These are phyloP conservation scores for Bolinopsis microptera DNA, from an alignment of 37 sponge, comb jelly and placozoan species.

Conservation along the genomic window DNA sequence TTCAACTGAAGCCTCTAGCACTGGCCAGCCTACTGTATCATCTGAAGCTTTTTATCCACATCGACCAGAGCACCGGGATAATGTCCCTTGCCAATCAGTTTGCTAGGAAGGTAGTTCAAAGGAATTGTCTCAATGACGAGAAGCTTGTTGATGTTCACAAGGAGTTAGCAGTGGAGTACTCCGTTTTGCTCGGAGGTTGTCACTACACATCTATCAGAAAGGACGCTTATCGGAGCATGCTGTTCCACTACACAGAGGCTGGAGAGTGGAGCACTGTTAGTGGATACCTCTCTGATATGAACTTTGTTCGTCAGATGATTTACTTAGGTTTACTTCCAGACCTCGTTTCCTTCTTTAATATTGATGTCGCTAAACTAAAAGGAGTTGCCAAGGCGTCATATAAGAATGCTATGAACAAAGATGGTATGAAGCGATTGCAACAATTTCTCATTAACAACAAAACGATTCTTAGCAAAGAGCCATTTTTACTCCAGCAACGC, in stretches of 20 bases:
- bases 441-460: slow-evolving; percentile 66
- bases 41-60: neutral
- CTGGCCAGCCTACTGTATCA: neutral
- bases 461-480: slow-evolving; percentile 24
- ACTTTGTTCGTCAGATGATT: slow-evolving; percentile 60
- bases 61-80: neutral
- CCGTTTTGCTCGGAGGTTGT: neutral
- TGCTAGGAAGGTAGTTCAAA: slow-evolving; percentile 7
- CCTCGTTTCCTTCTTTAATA: slow-evolving; percentile 4
- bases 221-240: slow-evolving; percentile 19
- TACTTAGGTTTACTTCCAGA: slow-evolving; percentile 36
- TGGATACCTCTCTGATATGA: neutral
- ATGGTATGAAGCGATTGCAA: neutral
- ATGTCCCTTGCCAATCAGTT: slow-evolving; percentile 28
- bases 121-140: neutral
- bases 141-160: slow-evolving; percentile 8
- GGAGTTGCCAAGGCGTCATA: slow-evolving; percentile 12
- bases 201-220: neutral
- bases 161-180: slow-evolving; percentile 1
- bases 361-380: neutral
- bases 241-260: slow-evolving; percentile 37
- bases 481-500: slow-evolving; percentile 25
- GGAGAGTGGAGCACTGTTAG: slow-evolving; percentile 11
- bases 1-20: slow-evolving; percentile 18
- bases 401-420: slow-evolving; percentile 6